These are phyloP conservation scores for Ifrita kowaldi DNA, from an alignment of 2,113 vertebrate genomes.

Conservation along the genomic window DNA sequence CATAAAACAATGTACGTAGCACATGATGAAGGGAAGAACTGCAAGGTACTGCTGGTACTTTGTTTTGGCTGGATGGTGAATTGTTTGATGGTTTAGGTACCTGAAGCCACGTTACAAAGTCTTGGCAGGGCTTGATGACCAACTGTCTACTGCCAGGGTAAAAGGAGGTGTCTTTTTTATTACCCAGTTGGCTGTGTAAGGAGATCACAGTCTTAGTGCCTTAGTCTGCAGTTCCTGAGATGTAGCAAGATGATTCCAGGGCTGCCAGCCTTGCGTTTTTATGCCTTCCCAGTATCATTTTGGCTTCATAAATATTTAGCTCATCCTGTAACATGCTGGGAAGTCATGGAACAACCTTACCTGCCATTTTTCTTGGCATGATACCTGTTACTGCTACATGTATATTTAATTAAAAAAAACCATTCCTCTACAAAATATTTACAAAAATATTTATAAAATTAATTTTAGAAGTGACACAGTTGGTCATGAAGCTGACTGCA, in stretches of 20 bases:
- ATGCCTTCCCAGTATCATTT: neutral
- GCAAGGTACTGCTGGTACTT: neutral
- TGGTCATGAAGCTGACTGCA: neutral
- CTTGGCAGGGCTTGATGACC: neutral
- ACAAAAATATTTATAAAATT: neutral
- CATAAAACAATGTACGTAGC: neutral
- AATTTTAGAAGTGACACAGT: neutral
- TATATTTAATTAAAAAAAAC: neutral
- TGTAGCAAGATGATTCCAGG: neutral
- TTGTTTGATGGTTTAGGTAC: neutral
- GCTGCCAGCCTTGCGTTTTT: neutral
- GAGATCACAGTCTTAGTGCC: neutral
- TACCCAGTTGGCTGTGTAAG: neutral
- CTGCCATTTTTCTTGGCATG: fast-evolving
- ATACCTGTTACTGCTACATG: neutral
- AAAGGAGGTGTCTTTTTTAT: neutral
- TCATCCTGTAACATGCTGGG: neutral
- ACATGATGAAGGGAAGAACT: neutral
- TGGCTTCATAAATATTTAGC: neutral
- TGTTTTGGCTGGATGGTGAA: neutral
- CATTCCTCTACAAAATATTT: neutral
- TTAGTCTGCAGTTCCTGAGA: neutral
- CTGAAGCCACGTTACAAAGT: neutral
- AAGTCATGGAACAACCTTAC: neutral
- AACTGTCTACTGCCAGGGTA: neutral